Evolutionary conservation across 2,113 vertebrate genomes (phyloP).

Genomic region (Heloderma charlesbogerti): DNA sequence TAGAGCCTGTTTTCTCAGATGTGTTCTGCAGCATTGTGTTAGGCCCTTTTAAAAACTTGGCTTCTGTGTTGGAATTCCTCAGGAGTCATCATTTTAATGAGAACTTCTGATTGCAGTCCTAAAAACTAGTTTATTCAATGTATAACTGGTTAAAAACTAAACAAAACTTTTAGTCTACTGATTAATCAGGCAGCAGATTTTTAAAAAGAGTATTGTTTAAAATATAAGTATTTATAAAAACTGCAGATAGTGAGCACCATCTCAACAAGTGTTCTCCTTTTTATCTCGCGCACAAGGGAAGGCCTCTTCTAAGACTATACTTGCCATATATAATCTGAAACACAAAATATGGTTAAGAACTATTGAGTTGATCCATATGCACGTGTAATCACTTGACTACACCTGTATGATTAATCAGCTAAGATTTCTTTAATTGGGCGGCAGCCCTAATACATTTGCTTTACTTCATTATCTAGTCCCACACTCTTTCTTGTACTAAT

Average conservation of each 20-base stretch:
- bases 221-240: background rate
- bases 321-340: background rate
- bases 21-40: background rate
- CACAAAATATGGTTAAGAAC: background rate
- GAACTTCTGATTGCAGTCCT: background rate
- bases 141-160: background rate
- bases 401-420: background rate
- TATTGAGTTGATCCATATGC: background rate
- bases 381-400: background rate
- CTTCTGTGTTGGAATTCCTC: background rate
- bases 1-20: background rate
- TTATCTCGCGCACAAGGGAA: background rate
- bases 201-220: background rate
- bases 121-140: background rate
- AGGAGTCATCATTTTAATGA: background rate
- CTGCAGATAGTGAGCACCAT: background rate
- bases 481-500: background rate
- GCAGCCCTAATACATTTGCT: background rate
- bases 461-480: background rate
- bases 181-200: background rate
- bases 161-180: background rate
- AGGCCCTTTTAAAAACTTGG: background rate
- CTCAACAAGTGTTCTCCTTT: background rate
- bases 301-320: background rate
- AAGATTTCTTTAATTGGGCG: background rate